Conservation (phyloP, 1,140 invertebrate species). For the Lordiphosa mommai region DNA sequence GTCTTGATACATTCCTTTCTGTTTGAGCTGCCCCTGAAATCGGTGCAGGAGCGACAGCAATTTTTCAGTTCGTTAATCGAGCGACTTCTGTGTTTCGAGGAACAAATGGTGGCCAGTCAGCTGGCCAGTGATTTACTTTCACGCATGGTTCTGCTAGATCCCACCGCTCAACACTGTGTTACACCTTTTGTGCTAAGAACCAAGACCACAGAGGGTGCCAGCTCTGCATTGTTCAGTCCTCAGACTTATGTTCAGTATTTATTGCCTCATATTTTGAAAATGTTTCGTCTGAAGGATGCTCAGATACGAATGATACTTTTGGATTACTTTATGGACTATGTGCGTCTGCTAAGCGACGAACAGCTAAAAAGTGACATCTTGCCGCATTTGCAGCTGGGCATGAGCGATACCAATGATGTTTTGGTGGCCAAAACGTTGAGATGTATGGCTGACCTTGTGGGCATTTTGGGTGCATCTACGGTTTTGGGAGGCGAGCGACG, state of each 20-base stretch:
- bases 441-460: constrained; percentile 89
- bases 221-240: constrained; percentile 82
- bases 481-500: constrained; percentile 90
- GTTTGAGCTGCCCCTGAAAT: constrained; percentile 89
- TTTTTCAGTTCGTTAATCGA: constrained; percentile 87
- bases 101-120: constrained; percentile 88
- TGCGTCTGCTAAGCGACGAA: constrained; percentile 85
- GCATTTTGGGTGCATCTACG: constrained; percentile 86
- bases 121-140: constrained; percentile 87
- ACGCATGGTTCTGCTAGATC: constrained; percentile 89
- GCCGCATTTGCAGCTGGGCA: constrained; percentile 89
- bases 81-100: constrained; percentile 86
- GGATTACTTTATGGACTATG: constrained; percentile 86
- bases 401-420: constrained; percentile 89
- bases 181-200: constrained; percentile 88
- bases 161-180: constrained; percentile 87
- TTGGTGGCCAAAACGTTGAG: constrained; percentile 89
- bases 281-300: constrained; percentile 88
- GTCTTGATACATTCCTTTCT: constrained; percentile 90
- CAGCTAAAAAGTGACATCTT: constrained; percentile 86
- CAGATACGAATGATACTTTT: constrained; percentile 87
- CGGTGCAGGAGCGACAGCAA: constrained; percentile 85
- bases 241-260: constrained; percentile 85
- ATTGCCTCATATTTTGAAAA: constrained; percentile 86
- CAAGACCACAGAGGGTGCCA: constrained; percentile 80